A percentile compares a stretch with the other conserved stretches of the same genome.
phyloP scores from a whole-genome alignment of 2,888 invertebrate species.

The Therioaphis trifolii region DNA sequence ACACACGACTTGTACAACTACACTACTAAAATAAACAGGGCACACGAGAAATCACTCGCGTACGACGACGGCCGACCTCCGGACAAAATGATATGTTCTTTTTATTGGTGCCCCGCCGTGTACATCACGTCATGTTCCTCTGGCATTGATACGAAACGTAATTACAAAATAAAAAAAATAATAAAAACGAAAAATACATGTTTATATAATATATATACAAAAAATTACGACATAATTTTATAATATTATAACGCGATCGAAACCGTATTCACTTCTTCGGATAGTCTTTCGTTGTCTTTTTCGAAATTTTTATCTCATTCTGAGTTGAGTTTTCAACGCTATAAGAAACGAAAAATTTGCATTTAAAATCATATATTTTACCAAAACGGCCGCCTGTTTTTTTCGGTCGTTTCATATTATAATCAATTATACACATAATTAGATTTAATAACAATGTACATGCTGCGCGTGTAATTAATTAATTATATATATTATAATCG shows the following conservation, averaged over 20 bases:
- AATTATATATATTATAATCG: background rate
- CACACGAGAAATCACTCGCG: slow-evolving; percentile 25
- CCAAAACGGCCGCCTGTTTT: background rate
- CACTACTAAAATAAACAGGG: too few relatives aligned
- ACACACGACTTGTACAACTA: too few relatives aligned
- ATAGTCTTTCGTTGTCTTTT: slow-evolving; percentile 22
- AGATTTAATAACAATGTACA: too few relatives aligned
- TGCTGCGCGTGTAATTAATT: background rate
- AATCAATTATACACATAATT: too few relatives aligned
- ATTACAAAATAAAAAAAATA: too few relatives aligned
- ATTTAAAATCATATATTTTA: background rate
- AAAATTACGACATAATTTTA: too few relatives aligned
- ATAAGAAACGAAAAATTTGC: slow-evolving; percentile 56
- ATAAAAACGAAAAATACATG: too few relatives aligned
- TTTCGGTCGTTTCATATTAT: slow-evolving; percentile 17
- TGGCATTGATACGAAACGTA: too few relatives aligned
- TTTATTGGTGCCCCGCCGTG: background rate
- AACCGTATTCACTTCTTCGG: slow-evolving; percentile 18
- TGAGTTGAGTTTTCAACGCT: slow-evolving; percentile 54
- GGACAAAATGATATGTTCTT: background rate
- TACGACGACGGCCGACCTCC: slow-evolving; percentile 14
- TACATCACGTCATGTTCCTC: slow-evolving; percentile 43
- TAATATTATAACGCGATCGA: background rate
- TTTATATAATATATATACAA: too few relatives aligned
- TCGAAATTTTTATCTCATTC: background rate